Conservation (phyloP, 2,888 invertebrate genomes). For the Temnothorax unifasciatus region DNA sequence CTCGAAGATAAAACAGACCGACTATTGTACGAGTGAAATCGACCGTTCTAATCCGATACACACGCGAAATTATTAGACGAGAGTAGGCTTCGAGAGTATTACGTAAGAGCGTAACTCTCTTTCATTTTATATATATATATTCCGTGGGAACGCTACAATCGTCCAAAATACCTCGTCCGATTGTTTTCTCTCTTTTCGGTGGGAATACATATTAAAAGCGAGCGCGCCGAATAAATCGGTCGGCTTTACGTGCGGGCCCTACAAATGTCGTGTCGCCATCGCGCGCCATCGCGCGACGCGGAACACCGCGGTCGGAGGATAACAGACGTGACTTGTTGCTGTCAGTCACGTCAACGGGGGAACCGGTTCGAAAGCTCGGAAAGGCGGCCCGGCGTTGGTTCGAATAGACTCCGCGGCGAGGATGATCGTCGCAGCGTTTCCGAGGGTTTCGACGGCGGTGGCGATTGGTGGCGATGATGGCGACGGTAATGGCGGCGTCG, state of each 20-base stretch:
- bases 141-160: neutral
- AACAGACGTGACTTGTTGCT: constrained; percentile 51
- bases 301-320: constrained; percentile 3
- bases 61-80: constrained; percentile 20
- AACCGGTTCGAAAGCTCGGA: constrained; percentile 40
- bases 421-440: constrained; percentile 2
- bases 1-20: constrained; percentile 24
- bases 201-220: constrained; percentile 1
- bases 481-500: neutral
- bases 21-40: constrained; percentile 30
- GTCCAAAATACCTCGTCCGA: neutral
- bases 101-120: neutral
- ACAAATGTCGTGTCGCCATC: constrained; percentile 19
- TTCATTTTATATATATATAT: neutral
- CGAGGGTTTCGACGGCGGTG: constrained; percentile 3
- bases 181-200: no score
- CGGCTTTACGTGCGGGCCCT: neutral
- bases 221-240: constrained; percentile 16
- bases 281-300: constrained; percentile 17
- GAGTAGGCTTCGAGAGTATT: neutral
- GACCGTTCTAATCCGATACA: constrained; percentile 5
- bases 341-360: constrained; percentile 45
- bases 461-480: neutral
- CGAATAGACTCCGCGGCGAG: constrained; percentile 30
- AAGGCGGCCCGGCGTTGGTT: neutral